phyloP scores from a whole-genome alignment of 2,797 vertebrate genomes.

The Parauchenoglanis ngamensis region DNA sequence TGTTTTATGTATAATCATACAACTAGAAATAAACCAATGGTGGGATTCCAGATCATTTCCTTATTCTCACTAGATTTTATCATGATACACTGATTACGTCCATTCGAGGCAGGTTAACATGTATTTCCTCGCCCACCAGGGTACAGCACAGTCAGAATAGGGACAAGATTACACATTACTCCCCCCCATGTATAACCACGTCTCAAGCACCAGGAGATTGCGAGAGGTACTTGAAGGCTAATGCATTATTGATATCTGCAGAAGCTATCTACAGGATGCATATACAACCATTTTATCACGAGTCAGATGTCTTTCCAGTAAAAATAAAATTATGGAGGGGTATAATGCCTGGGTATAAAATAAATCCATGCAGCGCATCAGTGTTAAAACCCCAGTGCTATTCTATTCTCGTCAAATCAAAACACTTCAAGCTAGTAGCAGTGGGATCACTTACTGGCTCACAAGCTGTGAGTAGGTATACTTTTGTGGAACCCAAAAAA shows the following conservation, averaged over 20 bases:
- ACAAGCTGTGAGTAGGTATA: too few species aligned
- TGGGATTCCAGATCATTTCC: not conserved
- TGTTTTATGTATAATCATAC: not conserved
- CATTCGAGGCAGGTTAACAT: not conserved
- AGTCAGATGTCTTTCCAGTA: not conserved
- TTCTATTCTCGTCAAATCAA: not conserved
- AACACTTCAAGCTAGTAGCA: not conserved
- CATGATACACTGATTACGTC: not conserved
- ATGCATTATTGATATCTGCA: not conserved
- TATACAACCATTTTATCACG: not conserved
- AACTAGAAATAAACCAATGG: not conserved
- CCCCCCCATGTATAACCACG: not conserved
- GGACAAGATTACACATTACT: not conserved
- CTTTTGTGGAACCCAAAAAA: not conserved
- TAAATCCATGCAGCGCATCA: not conserved
- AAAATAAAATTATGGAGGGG: not conserved
- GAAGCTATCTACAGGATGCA: not conserved
- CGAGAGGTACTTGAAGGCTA: not conserved
- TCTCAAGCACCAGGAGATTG: not conserved
- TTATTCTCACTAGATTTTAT: not conserved
- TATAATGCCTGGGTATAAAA: not conserved
- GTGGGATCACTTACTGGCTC: too few species aligned
- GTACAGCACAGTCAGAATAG: not conserved
- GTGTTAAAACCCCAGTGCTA: not conserved
- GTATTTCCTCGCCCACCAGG: not conserved